Percentiles rank a stretch among this genome's conserved stretches.
Evolutionary conservation across 2,888 invertebrate species (phyloP).

Genomic region (Phorcus lineatus): DNA sequence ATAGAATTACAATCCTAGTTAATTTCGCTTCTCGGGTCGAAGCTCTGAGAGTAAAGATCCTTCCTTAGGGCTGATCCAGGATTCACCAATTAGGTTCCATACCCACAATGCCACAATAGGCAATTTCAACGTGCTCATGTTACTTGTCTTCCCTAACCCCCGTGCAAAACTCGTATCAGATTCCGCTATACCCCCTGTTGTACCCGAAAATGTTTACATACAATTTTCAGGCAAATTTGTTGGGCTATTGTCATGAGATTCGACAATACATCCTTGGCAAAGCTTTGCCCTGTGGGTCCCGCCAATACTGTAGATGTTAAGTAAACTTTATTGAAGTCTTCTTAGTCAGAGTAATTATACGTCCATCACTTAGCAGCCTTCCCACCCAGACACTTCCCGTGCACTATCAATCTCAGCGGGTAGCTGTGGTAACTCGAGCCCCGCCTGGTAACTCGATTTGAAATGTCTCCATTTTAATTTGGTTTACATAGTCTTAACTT

Average conservation of each 20-base stretch:
- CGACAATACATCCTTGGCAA: neutral
- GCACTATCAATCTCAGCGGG: neutral
- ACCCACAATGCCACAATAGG: neutral
- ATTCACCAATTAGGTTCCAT: slow-evolving; percentile 9
- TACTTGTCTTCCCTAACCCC: neutral
- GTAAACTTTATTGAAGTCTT: slow-evolving; percentile 1
- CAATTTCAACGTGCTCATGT: neutral
- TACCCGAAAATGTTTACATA: slow-evolving; percentile 16
- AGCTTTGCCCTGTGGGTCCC: neutral
- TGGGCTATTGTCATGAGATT: neutral
- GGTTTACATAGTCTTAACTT: slow-evolving; percentile 17
- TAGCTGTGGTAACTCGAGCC: neutral
- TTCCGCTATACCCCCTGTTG: neutral
- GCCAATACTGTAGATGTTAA: neutral
- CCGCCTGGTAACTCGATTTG: neutral
- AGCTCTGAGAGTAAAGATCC: neutral
- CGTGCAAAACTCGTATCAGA: neutral
- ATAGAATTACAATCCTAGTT: slow-evolving; percentile 11
- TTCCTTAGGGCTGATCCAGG: neutral
- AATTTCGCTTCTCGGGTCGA: neutral
- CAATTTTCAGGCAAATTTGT: slow-evolving; percentile 23
- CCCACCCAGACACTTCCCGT: neutral
- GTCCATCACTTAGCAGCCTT: neutral
- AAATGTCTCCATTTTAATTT: slow-evolving; percentile 9
- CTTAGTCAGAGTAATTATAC: slow-evolving; percentile 15